Base-by-base conservation (phyloP, 2,888 invertebrate species). In the Geotrupes spiniger region DNA sequence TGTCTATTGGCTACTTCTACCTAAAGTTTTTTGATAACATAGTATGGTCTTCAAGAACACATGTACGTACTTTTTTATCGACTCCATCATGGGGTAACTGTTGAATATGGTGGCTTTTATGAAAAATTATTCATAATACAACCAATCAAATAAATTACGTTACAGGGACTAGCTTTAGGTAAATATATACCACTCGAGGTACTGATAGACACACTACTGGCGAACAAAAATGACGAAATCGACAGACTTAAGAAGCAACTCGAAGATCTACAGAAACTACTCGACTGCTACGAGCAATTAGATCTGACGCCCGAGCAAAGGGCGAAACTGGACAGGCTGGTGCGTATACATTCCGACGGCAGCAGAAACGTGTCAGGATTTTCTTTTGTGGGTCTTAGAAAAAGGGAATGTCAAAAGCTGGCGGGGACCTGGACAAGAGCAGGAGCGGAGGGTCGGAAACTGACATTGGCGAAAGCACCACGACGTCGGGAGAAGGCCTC, bases 171-270 rank as follows among this genome's bases (percentile, higher is more conserved):
- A 12, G 62, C 59, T 44, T 45, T 68, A 41, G 71, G 68, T 21
- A 66, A 68, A 57, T 63, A 65, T 46, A 63, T 73, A 15, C 72
- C 72, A 1, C 55, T 73, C 12, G 71, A 72, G 47, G 64, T 65
- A 6, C 54, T 73, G 6, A 64, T 73, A 8, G 65, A 68, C 39
- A 69, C 68, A 2, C 54, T 72, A 9, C 51, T 70, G 36, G 63
- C 66, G 2, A 65, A 75, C 1, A 80, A 79, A 62, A 78, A 79
- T 62, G 66, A 74, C 0, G 78, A 79, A 61, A 77, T 80, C 38
- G 63, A 69, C 8, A 71, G 75, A 11, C 69, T 81, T 25, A 73
- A 71, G 57, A 68, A 72, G 21, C 75, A 74, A 63, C 76, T 79
- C 25, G 74, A 73, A 40, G 74, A 76, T 59, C 50, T 65, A 16